A percentile compares a stretch with the other conserved stretches of the same genome.
Evolutionary conservation across 2,888 invertebrate genomes (phyloP).

Genomic region (Luffia ferchaultella): DNA sequence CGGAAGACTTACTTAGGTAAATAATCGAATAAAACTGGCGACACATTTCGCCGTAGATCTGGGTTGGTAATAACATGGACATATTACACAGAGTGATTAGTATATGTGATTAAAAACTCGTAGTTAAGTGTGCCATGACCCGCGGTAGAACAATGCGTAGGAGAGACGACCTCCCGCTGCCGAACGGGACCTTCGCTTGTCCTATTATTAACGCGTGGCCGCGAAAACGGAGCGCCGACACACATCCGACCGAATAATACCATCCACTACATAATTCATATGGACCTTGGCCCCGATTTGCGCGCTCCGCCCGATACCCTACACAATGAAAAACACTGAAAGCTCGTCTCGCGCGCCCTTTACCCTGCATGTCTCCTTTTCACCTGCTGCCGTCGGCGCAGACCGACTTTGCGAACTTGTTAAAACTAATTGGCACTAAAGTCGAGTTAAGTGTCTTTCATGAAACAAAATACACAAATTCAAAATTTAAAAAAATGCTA

Average conservation of each 20-base stretch:
- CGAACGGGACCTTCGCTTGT: constrained; percentile 51
- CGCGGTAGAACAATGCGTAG: constrained; percentile 30
- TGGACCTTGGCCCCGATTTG: constrained; percentile 54
- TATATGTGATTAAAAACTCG: no score
- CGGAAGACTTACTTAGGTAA: no score
- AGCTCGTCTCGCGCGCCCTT: neutral
- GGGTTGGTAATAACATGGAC: no score
- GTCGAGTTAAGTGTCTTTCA: constrained; percentile 8
- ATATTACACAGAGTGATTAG: no score
- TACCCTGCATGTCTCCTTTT: no score
- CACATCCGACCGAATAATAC: constrained; percentile 57
- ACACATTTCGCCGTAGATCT: no score
- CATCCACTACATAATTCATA: constrained; percentile 63
- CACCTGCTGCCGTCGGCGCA: constrained; percentile 12
- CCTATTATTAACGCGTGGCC: constrained; percentile 53
- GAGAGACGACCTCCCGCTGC: constrained; percentile 48
- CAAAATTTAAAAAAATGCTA: no score
- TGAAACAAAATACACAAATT: constrained; percentile 8
- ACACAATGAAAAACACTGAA: neutral
- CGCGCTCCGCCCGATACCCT: constrained; percentile 2
- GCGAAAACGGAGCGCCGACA: constrained; percentile 57
- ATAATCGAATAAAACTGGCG: no score
- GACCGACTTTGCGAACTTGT: neutral
- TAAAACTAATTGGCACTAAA: constrained; percentile 5
- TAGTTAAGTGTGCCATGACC: neutral